Evolutionary conservation across 2,113 vertebrate genomes (phyloP), one percentile per base, ranked within the genome.

Genomic region (Galeopterus variegatus): DNA sequence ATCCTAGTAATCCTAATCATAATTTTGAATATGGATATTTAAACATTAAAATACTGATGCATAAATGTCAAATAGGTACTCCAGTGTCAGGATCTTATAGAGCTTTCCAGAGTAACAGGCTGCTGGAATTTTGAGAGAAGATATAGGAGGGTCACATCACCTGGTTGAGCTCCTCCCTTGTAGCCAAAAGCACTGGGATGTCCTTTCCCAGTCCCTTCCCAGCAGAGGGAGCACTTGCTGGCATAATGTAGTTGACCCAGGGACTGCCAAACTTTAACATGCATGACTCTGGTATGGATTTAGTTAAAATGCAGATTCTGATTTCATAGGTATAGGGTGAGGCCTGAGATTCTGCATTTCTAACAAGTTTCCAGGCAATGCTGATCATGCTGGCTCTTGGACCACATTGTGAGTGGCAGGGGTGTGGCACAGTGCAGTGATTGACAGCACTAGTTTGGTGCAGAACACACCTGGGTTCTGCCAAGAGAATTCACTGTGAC

Each of bases 271-370:
- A 70, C 3, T 75, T 52, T 4, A 56, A 54, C 17, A 14, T 1
- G 41, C 21, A 65, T 1, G 4, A 65, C 41, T 79, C 3, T 33
- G 41, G 41, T 36, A 8, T 0, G 13, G 6, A 54, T 58, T 77
- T 41, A 56, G 48, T 88, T 85, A 54, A 56, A 92, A 62, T 6
- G 48, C n/a, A 96, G 72, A 73, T 67, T 89, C 69, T 31, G 64
- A 12, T 23, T 73, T 92, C 6, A 1, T n/a, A 33, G 31, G 50
- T n/a, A 31, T 24, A 8, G 36, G 14, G 18, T 33, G 24, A 45
- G 26, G 65, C 36, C 45, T 69, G 65, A 84, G n/a, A n/a, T 4
- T 50, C n/a, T 13, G 17, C 31, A 50, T 81, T 58, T 60, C 60
- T 24, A 72, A 69, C 50, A 67, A 67, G 72, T 15, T 81, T 56